phyloP scores from a whole-genome alignment of 2,888 invertebrate genomes.

The Psylliodes chrysocephalus region DNA sequence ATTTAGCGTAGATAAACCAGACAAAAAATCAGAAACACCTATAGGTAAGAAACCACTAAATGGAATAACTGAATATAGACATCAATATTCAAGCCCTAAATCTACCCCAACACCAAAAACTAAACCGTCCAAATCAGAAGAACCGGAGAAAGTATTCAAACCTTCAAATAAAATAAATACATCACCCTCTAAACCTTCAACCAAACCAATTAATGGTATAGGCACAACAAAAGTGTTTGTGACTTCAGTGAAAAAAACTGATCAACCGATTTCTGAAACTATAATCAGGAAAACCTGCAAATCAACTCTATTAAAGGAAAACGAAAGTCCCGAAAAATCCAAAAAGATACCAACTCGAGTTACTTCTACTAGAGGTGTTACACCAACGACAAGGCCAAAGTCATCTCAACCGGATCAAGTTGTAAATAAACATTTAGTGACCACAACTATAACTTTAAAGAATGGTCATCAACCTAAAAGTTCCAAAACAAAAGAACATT shows the following conservation, averaged over 20 bases:
- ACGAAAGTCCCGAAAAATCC: slow-evolving; percentile 42
- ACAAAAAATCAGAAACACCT: slow-evolving; percentile 43
- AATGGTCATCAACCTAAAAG: slow-evolving; percentile 46
- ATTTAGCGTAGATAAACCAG: slow-evolving; percentile 20
- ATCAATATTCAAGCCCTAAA: slow-evolving; percentile 47
- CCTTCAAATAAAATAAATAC: slow-evolving; percentile 7
- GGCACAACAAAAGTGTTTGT: slow-evolving; percentile 47
- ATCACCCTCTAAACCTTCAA: not conserved
- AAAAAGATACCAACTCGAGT: slow-evolving; percentile 30
- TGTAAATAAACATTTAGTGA: slow-evolving; percentile 49
- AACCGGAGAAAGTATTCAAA: slow-evolving; percentile 32
- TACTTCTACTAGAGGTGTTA: slow-evolving; percentile 27
- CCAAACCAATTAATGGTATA: slow-evolving; percentile 24
- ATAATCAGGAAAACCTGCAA: slow-evolving; percentile 46
- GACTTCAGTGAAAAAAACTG: not conserved
- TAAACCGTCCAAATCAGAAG: slow-evolving; percentile 17
- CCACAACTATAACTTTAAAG: slow-evolving; percentile 54
- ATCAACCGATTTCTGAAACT: slow-evolving; percentile 47
- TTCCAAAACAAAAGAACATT: slow-evolving; percentile 32
- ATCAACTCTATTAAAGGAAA: slow-evolving; percentile 36
- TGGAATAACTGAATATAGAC: slow-evolving; percentile 45
- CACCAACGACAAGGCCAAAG: slow-evolving; percentile 49
- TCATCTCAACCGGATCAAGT: slow-evolving; percentile 19
- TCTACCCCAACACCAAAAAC: slow-evolving; percentile 21
- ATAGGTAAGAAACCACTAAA: slow-evolving; percentile 34